A percentile compares a stretch with the other conserved stretches of the same genome.
Evolutionary conservation across 2,113 vertebrate species (phyloP).

Genomic region (Danionella cerebrum): DNA sequence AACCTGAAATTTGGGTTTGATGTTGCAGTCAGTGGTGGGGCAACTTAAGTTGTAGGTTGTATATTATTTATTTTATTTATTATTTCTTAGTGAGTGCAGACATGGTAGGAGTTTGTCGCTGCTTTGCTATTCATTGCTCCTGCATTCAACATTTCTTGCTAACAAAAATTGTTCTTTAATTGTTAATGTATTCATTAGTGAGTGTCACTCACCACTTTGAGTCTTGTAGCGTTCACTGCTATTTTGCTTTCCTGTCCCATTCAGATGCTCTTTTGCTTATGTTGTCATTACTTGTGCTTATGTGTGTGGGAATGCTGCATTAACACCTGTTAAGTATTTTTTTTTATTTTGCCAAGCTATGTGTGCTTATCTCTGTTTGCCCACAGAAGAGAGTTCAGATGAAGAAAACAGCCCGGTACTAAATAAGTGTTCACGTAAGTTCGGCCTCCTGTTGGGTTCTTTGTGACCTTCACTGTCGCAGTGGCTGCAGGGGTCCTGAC

Average conservation of each 20-base stretch:
- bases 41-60: no score
- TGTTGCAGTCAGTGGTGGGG: no score
- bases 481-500: neutral
- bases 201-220: neutral
- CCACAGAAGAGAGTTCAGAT: conserved; percentile 67
- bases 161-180: conserved; percentile 9
- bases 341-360: conserved; percentile 54
- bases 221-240: neutral
- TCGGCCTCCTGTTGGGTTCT: conserved; percentile 31
- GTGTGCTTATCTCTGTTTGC: conserved; percentile 63
- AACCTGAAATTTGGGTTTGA: no score
- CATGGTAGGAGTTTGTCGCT: no score
- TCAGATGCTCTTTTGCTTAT: neutral
- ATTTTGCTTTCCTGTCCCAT: neutral
- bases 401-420: conserved; percentile 59
- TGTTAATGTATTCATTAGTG: neutral
- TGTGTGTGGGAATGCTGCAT: conserved; percentile 34
- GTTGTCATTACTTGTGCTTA: neutral
- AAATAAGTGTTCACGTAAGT: conserved; percentile 71
- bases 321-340: conserved; percentile 43
- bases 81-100: no score
- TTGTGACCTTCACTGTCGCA: neutral
- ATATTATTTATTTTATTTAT: no score
- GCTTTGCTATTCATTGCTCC: neutral
- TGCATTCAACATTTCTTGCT: neutral